Conservation (phyloP, 2,888 invertebrate species). For the Noctua janthe region DNA sequence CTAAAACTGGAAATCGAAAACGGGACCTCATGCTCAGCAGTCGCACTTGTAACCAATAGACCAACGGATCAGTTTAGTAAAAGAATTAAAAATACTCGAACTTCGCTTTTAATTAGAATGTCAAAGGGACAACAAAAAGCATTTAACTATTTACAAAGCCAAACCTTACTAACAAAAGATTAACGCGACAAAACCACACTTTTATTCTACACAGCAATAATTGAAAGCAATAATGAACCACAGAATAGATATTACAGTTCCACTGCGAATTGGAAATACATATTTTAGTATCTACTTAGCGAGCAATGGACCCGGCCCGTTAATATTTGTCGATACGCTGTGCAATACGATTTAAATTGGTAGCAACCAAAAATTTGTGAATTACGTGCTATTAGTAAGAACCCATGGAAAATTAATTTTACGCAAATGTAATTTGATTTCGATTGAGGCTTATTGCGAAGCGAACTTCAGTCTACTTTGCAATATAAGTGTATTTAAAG, state of each 20-base stretch:
- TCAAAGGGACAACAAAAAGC: neutral
- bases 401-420: slow-evolving; percentile 61
- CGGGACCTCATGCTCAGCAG: neutral
- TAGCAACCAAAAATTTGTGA: slow-evolving; percentile 56
- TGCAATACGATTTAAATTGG: slow-evolving; percentile 64
- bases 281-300: slow-evolving; percentile 62
- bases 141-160: neutral
- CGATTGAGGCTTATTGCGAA: slow-evolving; percentile 49
- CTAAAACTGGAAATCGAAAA: neutral
- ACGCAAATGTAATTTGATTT: slow-evolving; percentile 65
- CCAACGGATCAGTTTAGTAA: neutral
- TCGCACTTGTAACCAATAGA: too few relatives aligned
- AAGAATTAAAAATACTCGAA: neutral
- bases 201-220: slow-evolving; percentile 27
- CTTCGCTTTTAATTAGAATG: neutral
- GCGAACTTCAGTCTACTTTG: slow-evolving; percentile 25
- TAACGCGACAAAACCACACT: slow-evolving; percentile 13
- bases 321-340: slow-evolving; percentile 55
- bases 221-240: slow-evolving; percentile 45
- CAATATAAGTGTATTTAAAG: slow-evolving; percentile 33
- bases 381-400: slow-evolving; percentile 57
- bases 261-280: slow-evolving; percentile 59
- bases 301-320: slow-evolving; percentile 35
- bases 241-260: slow-evolving; percentile 45
- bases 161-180: slow-evolving; percentile 1